Percentiles rank a stretch among this genome's conserved stretches.
These are phyloP conservation scores for Eonycteris spelaea DNA, from an alignment of 2,113 vertebrate species.

Conservation along the genomic window DNA sequence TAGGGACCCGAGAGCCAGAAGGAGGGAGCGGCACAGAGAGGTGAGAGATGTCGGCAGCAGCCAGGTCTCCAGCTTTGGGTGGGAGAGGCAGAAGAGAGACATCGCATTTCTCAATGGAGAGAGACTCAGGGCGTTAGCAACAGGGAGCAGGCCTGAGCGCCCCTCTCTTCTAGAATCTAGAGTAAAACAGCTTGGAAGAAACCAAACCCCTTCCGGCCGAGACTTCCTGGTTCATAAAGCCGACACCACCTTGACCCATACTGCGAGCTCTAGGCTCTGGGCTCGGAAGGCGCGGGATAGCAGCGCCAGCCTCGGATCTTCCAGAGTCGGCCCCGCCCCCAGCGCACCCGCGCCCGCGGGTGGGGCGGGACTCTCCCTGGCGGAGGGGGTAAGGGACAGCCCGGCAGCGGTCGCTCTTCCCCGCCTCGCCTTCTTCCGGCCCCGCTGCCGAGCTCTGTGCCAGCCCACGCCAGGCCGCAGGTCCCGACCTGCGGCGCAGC, in stretches of 20 bases:
- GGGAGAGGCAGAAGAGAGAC: background rate
- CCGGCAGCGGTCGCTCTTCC: background rate
- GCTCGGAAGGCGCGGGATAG: background rate
- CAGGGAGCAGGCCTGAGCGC: background rate
- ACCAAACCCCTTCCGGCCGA: background rate
- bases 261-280: background rate
- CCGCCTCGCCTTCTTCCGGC: background rate
- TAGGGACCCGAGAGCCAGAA: background rate
- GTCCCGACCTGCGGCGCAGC: background rate
- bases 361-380: too few species aligned
- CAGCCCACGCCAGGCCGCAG: rapidly evolving
- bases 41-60: background rate
- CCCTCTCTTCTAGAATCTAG: background rate
- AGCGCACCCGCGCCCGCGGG: too few species aligned
- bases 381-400: too few species aligned
- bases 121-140: background rate
- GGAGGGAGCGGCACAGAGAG: background rate
- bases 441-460: background rate
- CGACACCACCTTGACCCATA: background rate
- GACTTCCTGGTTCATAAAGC: background rate
- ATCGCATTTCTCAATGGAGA: background rate
- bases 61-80: background rate
- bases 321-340: background rate
- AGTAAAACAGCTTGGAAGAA: background rate
- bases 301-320: too few species aligned